These are phyloP conservation scores for Pilophorus perplexus DNA, from an alignment of 2,888 invertebrate genomes.

Conservation along the genomic window DNA sequence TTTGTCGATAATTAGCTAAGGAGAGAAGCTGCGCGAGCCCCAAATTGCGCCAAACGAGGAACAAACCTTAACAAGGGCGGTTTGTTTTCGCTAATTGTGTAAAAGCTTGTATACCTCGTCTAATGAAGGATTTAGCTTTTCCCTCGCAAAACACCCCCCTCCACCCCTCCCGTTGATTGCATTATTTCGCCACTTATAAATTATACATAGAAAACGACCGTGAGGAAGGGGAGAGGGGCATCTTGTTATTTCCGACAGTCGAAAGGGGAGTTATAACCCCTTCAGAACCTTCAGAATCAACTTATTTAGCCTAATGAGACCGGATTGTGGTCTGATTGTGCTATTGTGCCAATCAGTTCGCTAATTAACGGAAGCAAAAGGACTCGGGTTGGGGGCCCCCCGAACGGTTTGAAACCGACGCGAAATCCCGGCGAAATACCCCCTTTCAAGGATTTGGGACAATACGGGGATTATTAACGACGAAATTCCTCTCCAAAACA, in stretches of 20 bases:
- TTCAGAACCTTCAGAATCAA: no score
- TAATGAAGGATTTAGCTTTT: constrained; percentile 24
- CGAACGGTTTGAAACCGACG: no score
- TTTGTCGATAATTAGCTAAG: no score
- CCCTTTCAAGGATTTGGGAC: no score
- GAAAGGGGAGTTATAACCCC: not conserved
- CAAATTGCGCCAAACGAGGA: no score
- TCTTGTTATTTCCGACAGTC: not conserved
- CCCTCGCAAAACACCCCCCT: not conserved
- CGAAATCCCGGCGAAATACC: no score
- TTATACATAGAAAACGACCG: not conserved
- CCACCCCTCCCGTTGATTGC: not conserved
- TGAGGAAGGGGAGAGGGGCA: not conserved
- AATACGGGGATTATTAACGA: no score
- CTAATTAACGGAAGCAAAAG: constrained; percentile 2
- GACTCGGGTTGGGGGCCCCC: not conserved
- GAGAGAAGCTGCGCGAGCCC: no score
- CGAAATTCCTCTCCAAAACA: no score
- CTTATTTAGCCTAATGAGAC: constrained; percentile 13
- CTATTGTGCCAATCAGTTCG: constrained; percentile 23
- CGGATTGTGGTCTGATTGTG: constrained; percentile 29
- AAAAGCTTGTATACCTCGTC: constrained; percentile 26
- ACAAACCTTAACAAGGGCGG: constrained; percentile 12
- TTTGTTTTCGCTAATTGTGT: constrained; percentile 38
- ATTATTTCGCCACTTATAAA: not conserved